Conservation (phyloP, 2,113 vertebrate genomes). For the Nymphicus hollandicus region DNA sequence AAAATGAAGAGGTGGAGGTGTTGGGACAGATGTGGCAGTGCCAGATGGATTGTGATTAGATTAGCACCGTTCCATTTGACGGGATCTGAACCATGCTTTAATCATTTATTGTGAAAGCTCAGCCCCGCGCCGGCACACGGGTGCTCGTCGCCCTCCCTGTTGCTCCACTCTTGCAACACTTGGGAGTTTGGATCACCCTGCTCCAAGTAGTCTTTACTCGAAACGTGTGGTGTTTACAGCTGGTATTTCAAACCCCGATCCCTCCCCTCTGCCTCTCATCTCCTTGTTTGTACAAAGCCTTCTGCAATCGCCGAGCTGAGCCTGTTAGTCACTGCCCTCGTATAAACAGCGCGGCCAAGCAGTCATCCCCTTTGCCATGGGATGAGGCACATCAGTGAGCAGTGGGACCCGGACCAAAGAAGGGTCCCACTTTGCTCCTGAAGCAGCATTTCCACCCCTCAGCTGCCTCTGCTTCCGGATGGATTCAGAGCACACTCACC, state of each 20-base stretch:
- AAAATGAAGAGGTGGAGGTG: constrained; percentile 75
- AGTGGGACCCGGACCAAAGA: neutral
- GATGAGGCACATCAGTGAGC: neutral
- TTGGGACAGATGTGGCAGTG: constrained; percentile 74
- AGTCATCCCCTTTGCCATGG: neutral
- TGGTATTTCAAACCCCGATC: neutral
- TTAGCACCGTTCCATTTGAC: constrained; percentile 73
- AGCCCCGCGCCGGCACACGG: constrained; percentile 7
- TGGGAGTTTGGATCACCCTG: neutral
- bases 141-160: neutral
- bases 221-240: neutral
- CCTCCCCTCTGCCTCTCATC: constrained; percentile 45
- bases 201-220: neutral
- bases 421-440: neutral
- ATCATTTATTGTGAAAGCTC: constrained; percentile 68
- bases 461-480: accelerated
- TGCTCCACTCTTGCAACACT: neutral
- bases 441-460: neutral
- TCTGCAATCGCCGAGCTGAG: neutral
- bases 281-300: constrained; percentile 59
- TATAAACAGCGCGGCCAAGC: neutral
- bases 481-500: accelerated
- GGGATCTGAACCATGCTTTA: constrained; percentile 69
- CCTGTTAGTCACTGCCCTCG: neutral
- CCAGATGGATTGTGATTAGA: constrained; percentile 76